phyloP scores from a whole-genome alignment of 2,888 invertebrate species.

The Rhogogaster chlorosoma region DNA sequence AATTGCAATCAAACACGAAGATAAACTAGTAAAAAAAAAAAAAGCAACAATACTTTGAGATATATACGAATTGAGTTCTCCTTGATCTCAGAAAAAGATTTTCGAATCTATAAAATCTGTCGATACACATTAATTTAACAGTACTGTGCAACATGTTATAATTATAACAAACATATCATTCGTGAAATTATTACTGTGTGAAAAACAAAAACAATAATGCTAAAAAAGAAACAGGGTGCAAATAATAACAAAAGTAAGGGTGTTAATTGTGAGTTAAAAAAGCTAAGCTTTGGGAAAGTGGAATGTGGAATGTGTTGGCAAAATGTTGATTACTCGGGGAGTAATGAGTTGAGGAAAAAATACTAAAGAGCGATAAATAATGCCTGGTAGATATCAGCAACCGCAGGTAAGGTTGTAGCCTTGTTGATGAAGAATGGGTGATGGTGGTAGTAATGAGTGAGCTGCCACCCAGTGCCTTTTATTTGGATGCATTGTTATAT shows the following conservation, averaged over 20 bases:
- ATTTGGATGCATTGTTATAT: conserved; percentile 33
- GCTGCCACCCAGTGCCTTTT: conserved; percentile 62
- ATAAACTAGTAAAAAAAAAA: background rate
- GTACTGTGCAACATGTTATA: conserved; percentile 22
- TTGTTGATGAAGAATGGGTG: conserved; percentile 44
- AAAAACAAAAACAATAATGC: conserved; percentile 59
- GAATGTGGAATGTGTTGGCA: conserved; percentile 76
- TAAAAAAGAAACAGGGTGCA: conserved; percentile 55
- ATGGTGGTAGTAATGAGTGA: conserved; percentile 52
- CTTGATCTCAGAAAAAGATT: background rate
- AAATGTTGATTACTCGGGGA: conserved; percentile 68
- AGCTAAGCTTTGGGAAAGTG: conserved; percentile 67
- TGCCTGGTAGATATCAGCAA: conserved; percentile 57
- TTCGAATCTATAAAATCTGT: background rate
- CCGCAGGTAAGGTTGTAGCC: conserved; percentile 68
- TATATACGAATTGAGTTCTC: background rate
- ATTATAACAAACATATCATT: conserved; percentile 22
- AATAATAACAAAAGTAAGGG: conserved; percentile 54
- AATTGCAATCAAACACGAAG: background rate
- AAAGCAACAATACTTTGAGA: background rate
- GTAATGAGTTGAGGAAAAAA: conserved; percentile 57
- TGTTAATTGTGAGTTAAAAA: conserved; percentile 56
- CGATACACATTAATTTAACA: background rate
- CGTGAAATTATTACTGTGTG: conserved; percentile 51
- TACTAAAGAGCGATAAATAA: conserved; percentile 31